A percentile compares a stretch with the other conserved stretches of the same genome.
These are phyloP conservation scores for Donacobius atricapilla DNA, from an alignment of 2,113 vertebrate genomes.

Conservation along the genomic window DNA sequence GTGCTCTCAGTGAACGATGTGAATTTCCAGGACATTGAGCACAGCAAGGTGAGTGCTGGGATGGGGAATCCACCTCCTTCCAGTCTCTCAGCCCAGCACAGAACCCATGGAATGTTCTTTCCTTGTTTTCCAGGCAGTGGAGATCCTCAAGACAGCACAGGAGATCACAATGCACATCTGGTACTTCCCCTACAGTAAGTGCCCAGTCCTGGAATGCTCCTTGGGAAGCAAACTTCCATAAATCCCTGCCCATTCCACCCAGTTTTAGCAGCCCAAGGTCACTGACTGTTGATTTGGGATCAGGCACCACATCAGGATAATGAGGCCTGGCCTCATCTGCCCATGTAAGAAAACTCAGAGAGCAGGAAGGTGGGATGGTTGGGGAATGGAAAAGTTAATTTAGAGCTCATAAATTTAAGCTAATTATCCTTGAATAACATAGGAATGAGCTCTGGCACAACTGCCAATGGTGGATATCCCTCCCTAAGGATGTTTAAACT, in stretches of 20 bases:
- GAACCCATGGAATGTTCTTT: fast-evolving
- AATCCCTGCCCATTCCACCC: fast-evolving
- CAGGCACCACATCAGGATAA: not conserved
- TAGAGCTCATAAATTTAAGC: not conserved
- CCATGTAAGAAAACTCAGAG: fast-evolving
- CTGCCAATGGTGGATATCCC: not conserved
- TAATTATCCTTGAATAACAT: not conserved
- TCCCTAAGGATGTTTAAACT: not conserved
- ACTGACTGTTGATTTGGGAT: not conserved
- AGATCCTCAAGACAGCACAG: slow-evolving; percentile 94
- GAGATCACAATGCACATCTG: slow-evolving; percentile 96
- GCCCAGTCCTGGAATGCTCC: not conserved
- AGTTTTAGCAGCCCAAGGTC: not conserved
- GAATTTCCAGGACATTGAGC: slow-evolving; percentile 98
- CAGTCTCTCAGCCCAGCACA: not conserved
- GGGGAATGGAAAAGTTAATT: not conserved
- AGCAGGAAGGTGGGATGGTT: not conserved
- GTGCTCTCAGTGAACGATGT: slow-evolving; percentile 96
- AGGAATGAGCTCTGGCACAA: not conserved
- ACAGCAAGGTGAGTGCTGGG: slow-evolving; percentile 83
- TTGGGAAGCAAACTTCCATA: not conserved
- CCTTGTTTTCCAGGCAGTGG: slow-evolving; percentile 82
- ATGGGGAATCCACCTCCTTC: not conserved
- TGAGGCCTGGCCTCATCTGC: not conserved
- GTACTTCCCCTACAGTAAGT: slow-evolving; percentile 98